A percentile compares a stretch with the other conserved stretches of the same genome.
These are phyloP conservation scores for Melanotaenia pygmaea DNA, from an alignment of 2,797 vertebrate genomes.

Conservation along the genomic window DNA sequence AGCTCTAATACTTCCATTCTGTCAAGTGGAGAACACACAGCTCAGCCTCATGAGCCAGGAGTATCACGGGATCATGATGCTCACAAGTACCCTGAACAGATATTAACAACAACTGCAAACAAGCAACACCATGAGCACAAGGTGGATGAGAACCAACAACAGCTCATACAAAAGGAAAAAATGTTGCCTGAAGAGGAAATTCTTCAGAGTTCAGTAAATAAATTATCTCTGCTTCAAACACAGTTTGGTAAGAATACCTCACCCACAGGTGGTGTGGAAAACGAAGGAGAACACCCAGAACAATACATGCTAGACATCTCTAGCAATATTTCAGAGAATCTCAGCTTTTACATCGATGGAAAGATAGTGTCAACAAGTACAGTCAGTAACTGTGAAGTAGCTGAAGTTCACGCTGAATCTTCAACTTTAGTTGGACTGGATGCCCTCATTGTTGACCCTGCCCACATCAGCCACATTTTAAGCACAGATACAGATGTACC, in stretches of 20 bases:
- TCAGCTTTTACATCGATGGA: conserved; percentile 96
- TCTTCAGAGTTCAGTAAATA: conserved; percentile 49
- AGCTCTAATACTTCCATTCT: conserved; percentile 25
- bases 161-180: conserved; percentile 82
- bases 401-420: conserved; percentile 87
- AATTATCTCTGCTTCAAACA: conserved; percentile 42
- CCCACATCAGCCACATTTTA: conserved; percentile 85
- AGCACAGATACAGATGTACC: conserved; percentile 82
- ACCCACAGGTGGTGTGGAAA: conserved; percentile 64
- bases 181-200: conserved; percentile 78
- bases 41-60: conserved; percentile 77
- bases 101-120: conserved; percentile 89
- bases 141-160: conserved; percentile 88
- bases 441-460: conserved; percentile 86
- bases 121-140: conserved; percentile 89
- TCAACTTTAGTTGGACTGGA: conserved; percentile 89
- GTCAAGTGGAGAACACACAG: conserved; percentile 36
- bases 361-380: conserved; percentile 92
- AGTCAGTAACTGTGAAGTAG: conserved; percentile 89
- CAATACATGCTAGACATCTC: conserved; percentile 95
- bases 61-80: conserved; percentile 84
- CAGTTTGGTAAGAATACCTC: conserved; percentile 32
- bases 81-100: conserved; percentile 91
- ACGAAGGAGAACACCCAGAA: conserved; percentile 84
- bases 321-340: conserved; percentile 94